These are phyloP conservation scores for Anarsia innoxiella DNA, from an alignment of 2,888 invertebrate species.

Conservation along the genomic window DNA sequence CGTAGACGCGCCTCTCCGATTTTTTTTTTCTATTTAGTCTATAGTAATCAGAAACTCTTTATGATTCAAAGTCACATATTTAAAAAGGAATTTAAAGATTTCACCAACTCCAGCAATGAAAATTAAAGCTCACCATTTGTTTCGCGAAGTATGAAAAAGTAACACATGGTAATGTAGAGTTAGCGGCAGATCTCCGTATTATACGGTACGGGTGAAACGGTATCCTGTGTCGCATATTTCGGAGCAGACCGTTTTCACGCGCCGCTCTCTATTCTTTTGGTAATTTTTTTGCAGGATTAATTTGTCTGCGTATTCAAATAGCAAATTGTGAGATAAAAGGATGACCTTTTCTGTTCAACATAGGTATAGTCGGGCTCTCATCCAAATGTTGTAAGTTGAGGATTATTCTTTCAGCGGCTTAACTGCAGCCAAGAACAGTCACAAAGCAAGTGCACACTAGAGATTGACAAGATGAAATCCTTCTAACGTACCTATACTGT, in stretches of 20 bases:
- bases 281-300: slow-evolving; percentile 65
- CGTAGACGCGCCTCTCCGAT: slow-evolving; percentile 24
- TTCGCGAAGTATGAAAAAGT: slow-evolving; percentile 20
- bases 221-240: slow-evolving; percentile 55
- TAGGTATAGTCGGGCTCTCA: slow-evolving; percentile 25
- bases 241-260: slow-evolving; percentile 39
- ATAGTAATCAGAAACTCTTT: slow-evolving; percentile 10
- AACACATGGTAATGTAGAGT: slow-evolving; percentile 30
- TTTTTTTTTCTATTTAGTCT: slow-evolving; percentile 7
- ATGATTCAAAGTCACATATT: too few species aligned
- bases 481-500: slow-evolving; percentile 43
- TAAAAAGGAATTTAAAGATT: too few species aligned
- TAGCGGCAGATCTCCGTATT: slow-evolving; percentile 24
- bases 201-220: slow-evolving; percentile 30
- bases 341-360: slow-evolving; percentile 47
- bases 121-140: too few species aligned
- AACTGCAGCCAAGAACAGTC: slow-evolving; percentile 23
- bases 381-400: slow-evolving; percentile 11
- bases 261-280: slow-evolving; percentile 55
- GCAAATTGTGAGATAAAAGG: slow-evolving; percentile 65
- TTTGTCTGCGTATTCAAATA: slow-evolving; percentile 72
- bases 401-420: slow-evolving; percentile 16
- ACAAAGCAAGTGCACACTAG: slow-evolving; percentile 28
- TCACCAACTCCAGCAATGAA: too few species aligned
- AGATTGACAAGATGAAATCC: slow-evolving; percentile 52